Percentiles rank a stretch among this genome's conserved stretches.
Conservation (phyloP, 2,888 invertebrate species). For the Spisula solida region DNA sequence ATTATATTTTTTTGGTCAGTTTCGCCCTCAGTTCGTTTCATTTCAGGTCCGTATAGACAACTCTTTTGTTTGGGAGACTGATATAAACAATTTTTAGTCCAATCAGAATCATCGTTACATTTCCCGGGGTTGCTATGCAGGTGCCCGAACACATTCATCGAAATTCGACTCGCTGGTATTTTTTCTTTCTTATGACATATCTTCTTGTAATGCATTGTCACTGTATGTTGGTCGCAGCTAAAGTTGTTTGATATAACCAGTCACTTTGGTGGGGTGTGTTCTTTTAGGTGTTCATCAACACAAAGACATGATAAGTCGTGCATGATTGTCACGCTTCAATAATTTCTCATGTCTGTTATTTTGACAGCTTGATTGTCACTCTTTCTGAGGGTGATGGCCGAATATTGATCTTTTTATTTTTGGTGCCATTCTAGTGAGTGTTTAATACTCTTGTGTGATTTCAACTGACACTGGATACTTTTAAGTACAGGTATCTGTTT, state of each 20-base stretch:
- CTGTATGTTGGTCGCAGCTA: neutral
- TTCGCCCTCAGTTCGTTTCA: no score
- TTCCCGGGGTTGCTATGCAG: constrained; percentile 72
- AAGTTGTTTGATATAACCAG: neutral
- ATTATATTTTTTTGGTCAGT: no score
- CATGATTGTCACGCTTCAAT: neutral
- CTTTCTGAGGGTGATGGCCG: no score
- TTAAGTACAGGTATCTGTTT: no score
- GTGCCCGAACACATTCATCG: constrained; percentile 66
- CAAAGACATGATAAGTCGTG: neutral
- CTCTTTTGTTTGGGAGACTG: neutral
- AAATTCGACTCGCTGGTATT: constrained; percentile 8
- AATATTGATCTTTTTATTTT: no score
- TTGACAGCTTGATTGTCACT: no score
- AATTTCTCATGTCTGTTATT: neutral
- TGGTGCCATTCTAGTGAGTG: no score
- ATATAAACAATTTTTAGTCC: constrained; percentile 29
- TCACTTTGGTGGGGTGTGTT: neutral
- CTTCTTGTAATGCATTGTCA: neutral
- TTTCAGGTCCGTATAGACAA: neutral
- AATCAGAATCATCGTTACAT: constrained; percentile 63
- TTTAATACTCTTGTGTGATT: no score
- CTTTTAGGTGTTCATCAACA: neutral
- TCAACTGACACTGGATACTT: no score
- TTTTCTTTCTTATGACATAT: neutral